Base-by-base conservation (phyloP, 2,888 invertebrate genomes). In the Cataglyphis albicans region DNA sequence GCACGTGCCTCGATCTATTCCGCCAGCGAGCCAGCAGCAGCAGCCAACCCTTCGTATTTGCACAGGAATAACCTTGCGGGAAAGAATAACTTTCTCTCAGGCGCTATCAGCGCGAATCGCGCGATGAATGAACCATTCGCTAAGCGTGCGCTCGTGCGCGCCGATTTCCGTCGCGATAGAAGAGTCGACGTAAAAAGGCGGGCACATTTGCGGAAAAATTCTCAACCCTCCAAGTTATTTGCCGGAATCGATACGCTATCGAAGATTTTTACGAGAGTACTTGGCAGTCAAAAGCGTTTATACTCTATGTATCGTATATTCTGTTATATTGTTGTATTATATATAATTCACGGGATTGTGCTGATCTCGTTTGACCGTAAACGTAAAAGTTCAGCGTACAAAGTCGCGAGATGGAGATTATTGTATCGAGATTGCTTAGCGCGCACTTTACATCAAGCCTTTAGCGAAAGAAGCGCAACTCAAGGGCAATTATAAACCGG, bases 61-160 rank as follows among this genome's bases (percentile, higher is more conserved):
- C 78, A 70, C 70, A 70, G 78, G 78, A 78, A 78, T 78, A 78
- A 70, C 59, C 72, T 78, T 72, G 78, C 70, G 61, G 78, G 72
- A 70, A 70, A 78, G 78, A 78, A 70, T 78, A 78, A 78, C 78
- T 59, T 25, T 25, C 59, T 70, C 59, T 2, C 7, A 21, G 70
- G 29, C 48, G 48, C 59, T 70, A 78, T 70, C 78, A 35, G 32
- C 44, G 44, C 59, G 78, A 78, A 78, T 78, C 78, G 70, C 70
- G 57, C 78, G 78, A 78, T 78, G 78, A 78, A 78, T 78, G 70
- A 70, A 70, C 44, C 70, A 70, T 78, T 44, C 59, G 78, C 70
- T 78, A 78, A 78, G n/a, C n/a, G n/a, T n/a, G 78, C 72, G 70
- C 35, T 78, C 78, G 78, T 70, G 78, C 78, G 78, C 70, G 78